Base-by-base conservation (phyloP, 2,797 vertebrate genomes). In the Gymnoscopelus braueri region DNA sequence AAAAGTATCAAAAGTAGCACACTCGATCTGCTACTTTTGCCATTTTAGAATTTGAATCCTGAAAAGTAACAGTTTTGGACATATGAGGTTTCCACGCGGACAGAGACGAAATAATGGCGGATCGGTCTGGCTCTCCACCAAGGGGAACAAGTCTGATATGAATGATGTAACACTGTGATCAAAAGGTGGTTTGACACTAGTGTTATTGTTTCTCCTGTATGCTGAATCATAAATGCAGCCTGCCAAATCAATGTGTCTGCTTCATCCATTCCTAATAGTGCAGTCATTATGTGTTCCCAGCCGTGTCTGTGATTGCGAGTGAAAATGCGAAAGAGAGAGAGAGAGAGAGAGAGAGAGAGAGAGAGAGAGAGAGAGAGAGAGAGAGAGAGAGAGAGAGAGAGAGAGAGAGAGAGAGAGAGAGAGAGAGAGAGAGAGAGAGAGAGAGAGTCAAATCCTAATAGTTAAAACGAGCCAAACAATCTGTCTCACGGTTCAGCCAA, bases 401-500 rank as follows among this genome's bases (percentile, higher is more conserved):
- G n/a, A n/a, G n/a, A n/a, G n/a, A n/a, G n/a, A n/a, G n/a, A n/a
- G n/a, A n/a, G n/a, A n/a, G n/a, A n/a, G n/a, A n/a, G n/a, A n/a
- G n/a, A n/a, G n/a, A n/a, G n/a, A n/a, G n/a, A n/a, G n/a, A n/a
- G n/a, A n/a, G n/a, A n/a, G n/a, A n/a, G n/a, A n/a, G n/a, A n/a
- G n/a, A n/a, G n/a, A n/a, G n/a, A n/a, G 29, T 44, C 39, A 44
- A 44, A 44, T 44, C 39, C 39, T 44, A 44, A 44, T 10, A 44
- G 39, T 10, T 9, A 44, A 44, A 10, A 44, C 3, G 39, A 19
- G 35, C 52, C 15, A 19, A n/a, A 14, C 13, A 48, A 47, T 62
- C 57, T 67, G 74, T 77, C 79, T 23, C 65, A 62, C 69, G 74
- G 75, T 67, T 66, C 70, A 59, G 71, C 49, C 60, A 59, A 79